A percentile compares a stretch with the other conserved stretches of the same genome.
phyloP scores from a whole-genome alignment of 2,888 invertebrate genomes.

The Drosophila buzzatii region DNA sequence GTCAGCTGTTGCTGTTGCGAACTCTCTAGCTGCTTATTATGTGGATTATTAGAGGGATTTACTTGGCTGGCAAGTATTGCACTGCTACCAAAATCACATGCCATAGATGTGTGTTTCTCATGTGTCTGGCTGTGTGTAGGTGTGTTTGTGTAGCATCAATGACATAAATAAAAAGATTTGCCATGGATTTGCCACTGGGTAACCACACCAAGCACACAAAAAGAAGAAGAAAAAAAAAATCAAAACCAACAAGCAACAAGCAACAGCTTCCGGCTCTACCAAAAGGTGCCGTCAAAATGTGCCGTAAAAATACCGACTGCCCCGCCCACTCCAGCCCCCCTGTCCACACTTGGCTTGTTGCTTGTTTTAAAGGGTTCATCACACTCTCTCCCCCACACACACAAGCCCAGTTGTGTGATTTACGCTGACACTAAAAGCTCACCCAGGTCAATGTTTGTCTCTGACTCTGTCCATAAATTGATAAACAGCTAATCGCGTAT shows the following conservation, averaged over 20 bases:
- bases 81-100: constrained; percentile 57
- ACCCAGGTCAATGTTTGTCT: constrained; percentile 52
- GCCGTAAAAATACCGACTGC: constrained; percentile 52
- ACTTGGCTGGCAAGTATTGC: constrained; percentile 66
- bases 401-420: constrained; percentile 53
- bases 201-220: constrained; percentile 50
- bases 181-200: constrained; percentile 80
- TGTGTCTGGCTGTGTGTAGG: constrained; percentile 14
- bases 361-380: constrained; percentile 35
- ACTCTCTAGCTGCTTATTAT: constrained; percentile 70
- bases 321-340: neutral
- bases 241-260: constrained; percentile 16
- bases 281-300: constrained; percentile 68
- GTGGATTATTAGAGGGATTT: constrained; percentile 82
- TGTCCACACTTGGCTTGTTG: constrained; percentile 16
- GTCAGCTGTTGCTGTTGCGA: constrained; percentile 54
- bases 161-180: constrained; percentile 83
- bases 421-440: constrained; percentile 63
- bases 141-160: constrained; percentile 62
- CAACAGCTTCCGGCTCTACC: constrained; percentile 52
- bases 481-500: constrained; percentile 61
- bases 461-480: constrained; percentile 61
- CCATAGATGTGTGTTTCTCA: constrained; percentile 24
- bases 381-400: neutral
- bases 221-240: constrained; percentile 9